Base-by-base conservation (phyloP, 2,113 vertebrate genomes). In the Apteryx mantelli region DNA sequence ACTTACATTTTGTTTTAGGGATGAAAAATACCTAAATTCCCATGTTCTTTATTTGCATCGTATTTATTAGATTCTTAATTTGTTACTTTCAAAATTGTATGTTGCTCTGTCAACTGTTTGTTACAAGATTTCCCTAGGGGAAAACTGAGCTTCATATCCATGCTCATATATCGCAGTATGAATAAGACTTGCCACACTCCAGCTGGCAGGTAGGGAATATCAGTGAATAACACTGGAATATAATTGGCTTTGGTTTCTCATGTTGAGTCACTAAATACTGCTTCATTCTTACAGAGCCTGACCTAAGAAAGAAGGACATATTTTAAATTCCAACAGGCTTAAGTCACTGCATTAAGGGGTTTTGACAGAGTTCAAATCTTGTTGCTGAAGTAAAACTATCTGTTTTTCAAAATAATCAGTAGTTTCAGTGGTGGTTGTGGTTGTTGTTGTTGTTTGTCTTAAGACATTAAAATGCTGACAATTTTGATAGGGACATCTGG, bases 51-150 rank as follows among this genome's bases (percentile, higher is more conserved):
- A 83, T 95, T 88, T 90, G 42, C 69, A 94, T 89, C 42, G 8
- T 78, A 87, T 88, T 97, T 96, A 97, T 96, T 96, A 93, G 80
- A 61, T 89, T 97, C 96, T 96, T 97, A 78, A 92, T 93, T 96
- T 93, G 63, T 88, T 95, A 13, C 26, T 91, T 96, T 88, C 26
- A 68, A 86, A 94, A 82, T 77, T 94, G 36, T 44, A 76, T 88
- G 91, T 81, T 89, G 63, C 66, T 97, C 86, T 94, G 82, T 97
- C 92, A 90, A 83, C 76, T 87, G 60, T 93, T 97, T 91, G 80
- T 91, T 89, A 63, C 66, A 82, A 85, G 60, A 94, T 94, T 97
- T 98, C 94, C 95, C 94, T 11, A 42, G 91, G 97, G 93, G 84
- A 85, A 96, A 96, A 95, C 2, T 13, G 84, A 97, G 71, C 94